These are phyloP conservation scores for Dolichallabes microphthalmus DNA, from an alignment of 2,113 vertebrate genomes.

Conservation along the genomic window DNA sequence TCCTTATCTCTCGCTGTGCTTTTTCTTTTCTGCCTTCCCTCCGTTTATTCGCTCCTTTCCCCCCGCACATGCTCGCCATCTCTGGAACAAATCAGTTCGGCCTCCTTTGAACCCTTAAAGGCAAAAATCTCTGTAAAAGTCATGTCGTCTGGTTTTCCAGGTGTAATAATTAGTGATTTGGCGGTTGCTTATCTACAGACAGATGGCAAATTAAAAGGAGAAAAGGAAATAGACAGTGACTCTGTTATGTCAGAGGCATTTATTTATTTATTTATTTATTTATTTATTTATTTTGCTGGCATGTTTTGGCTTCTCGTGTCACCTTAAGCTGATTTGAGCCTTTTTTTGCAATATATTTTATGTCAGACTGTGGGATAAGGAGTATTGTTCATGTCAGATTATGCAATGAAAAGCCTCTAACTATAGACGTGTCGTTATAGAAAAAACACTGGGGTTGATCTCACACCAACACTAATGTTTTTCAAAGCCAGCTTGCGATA, in stretches of 20 bases:
- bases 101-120: not conserved
- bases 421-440: not conserved
- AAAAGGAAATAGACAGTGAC: not conserved
- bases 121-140: not conserved
- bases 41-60: not conserved
- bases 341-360: not conserved
- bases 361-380: not conserved
- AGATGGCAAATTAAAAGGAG: not conserved
- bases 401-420: not conserved
- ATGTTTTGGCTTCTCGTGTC: not conserved
- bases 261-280: not conserved
- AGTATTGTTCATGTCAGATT: not conserved
- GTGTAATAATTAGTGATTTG: not conserved
- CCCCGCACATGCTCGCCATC: not conserved
- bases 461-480: not conserved
- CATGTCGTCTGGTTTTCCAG: not conserved
- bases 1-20: conserved; percentile 11
- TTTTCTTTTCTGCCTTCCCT: not conserved
- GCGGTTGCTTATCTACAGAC: not conserved
- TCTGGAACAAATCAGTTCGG: not conserved
- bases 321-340: not conserved
- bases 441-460: not conserved
- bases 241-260: not conserved
- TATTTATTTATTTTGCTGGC: not conserved
- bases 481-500: not conserved